A percentile compares a stretch with the other conserved stretches of the same genome.
phyloP scores from a whole-genome alignment of 2,888 invertebrate species.

The Drosophila kambysellisi region DNA sequence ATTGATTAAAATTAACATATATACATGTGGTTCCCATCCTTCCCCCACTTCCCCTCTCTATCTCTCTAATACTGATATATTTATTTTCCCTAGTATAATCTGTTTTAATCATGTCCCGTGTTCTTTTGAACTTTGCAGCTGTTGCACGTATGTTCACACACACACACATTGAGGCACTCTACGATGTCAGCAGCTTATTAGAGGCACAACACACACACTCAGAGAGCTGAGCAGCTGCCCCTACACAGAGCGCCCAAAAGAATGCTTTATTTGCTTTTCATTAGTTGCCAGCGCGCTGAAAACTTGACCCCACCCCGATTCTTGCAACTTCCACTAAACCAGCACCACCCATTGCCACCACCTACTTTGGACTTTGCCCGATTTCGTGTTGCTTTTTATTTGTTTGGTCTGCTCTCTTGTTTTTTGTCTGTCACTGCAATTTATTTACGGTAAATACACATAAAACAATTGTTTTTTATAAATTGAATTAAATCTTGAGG shows the following conservation, averaged over 20 bases:
- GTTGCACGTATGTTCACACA: constrained; percentile 20
- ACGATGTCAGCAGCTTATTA: constrained; percentile 29
- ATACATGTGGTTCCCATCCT: too few relatives aligned
- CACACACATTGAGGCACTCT: constrained; percentile 18
- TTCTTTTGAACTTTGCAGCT: constrained; percentile 73
- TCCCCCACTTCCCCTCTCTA: too few relatives aligned
- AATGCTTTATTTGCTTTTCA: constrained; percentile 75
- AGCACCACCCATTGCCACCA: rapidly evolving
- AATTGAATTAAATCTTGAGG: not conserved
- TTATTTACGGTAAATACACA: constrained; percentile 36
- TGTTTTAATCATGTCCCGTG: constrained; percentile 58
- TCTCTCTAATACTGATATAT: not conserved
- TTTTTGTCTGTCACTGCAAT: constrained; percentile 34
- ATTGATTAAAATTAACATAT: constrained; percentile 6
- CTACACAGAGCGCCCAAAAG: constrained; percentile 48
- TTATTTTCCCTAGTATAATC: constrained; percentile 44
- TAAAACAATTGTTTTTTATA: not conserved
- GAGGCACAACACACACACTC: constrained; percentile 4
- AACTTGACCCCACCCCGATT: constrained; percentile 30
- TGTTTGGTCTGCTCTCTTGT: constrained; percentile 24
- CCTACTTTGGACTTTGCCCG: not conserved
- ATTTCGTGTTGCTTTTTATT: constrained; percentile 9
- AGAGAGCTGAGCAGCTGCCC: constrained; percentile 41
- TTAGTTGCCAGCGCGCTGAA: constrained; percentile 53
- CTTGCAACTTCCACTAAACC: not conserved